These are phyloP conservation scores for Apis cerana DNA, from an alignment of 1,140 invertebrate species.

Conservation along the genomic window DNA sequence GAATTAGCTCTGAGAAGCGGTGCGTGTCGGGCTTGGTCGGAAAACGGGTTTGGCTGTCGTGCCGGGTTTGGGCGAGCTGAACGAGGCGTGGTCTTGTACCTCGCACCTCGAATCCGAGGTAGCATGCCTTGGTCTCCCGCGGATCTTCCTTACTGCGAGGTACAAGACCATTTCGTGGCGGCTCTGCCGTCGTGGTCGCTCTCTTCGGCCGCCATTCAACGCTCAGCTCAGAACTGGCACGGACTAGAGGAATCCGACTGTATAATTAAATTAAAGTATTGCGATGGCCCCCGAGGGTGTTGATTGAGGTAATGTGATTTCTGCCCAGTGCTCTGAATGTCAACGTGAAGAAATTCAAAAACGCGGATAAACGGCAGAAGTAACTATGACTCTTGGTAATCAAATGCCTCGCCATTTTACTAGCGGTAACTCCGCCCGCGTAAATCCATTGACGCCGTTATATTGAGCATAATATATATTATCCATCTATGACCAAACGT, in stretches of 20 bases:
- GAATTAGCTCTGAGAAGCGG: too few species aligned
- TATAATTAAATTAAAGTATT: constrained; percentile 69
- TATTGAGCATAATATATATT: too few species aligned
- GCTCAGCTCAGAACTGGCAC: constrained; percentile 88
- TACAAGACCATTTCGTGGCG: constrained; percentile 62
- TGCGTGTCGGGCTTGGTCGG: too few species aligned
- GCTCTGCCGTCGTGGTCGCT: constrained; percentile 40
- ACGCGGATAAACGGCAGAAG: too few species aligned
- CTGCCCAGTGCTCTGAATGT: constrained; percentile 90
- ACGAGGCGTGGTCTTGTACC: neutral
- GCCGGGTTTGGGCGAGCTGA: too few species aligned
- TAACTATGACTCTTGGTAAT: too few species aligned
- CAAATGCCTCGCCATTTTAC: too few species aligned
- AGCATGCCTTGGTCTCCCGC: constrained; percentile 73
- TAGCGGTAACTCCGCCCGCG: too few species aligned
- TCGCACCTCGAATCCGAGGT: constrained; percentile 62
- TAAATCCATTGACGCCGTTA: too few species aligned
- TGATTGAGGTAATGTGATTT: constrained; percentile 88
- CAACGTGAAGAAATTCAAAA: constrained; percentile 85
- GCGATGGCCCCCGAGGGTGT: constrained; percentile 76
- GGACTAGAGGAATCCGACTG: constrained; percentile 80
- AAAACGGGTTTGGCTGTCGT: too few species aligned
- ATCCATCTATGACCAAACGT: too few species aligned
- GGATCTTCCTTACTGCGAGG: constrained; percentile 66
- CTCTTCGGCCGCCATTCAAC: constrained; percentile 83